Evolutionary conservation across 2,113 vertebrate genomes (phyloP).

Genomic region (Coryphaenoides rupestris): DNA sequence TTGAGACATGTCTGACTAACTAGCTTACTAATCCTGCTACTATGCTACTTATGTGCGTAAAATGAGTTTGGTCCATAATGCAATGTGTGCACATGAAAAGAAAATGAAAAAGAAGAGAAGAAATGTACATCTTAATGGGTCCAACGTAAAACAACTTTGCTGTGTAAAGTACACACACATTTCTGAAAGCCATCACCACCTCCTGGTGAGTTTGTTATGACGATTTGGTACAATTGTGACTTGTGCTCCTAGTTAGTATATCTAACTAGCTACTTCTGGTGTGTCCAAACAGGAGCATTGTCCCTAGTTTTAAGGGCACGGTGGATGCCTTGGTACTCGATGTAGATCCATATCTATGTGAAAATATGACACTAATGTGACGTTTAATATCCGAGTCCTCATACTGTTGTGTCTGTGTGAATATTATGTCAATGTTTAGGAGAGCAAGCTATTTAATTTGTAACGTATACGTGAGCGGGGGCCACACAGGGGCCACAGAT

Average conservation of each 20-base stretch:
- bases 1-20: not conserved
- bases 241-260: not conserved
- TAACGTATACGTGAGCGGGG: conserved; percentile 8
- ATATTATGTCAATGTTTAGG: conserved; percentile 11
- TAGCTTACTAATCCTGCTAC: not conserved
- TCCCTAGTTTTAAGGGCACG: no score
- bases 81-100: not conserved
- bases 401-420: conserved; percentile 35
- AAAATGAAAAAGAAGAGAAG: conserved; percentile 17
- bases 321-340: no score
- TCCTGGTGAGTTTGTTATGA: conserved; percentile 21
- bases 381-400: not conserved
- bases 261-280: no score
- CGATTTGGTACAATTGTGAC: conserved; percentile 25
- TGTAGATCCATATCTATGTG: no score
- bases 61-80: conserved; percentile 15
- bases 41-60: not conserved
- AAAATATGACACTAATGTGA: no score
- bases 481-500: not conserved
- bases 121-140: no score
- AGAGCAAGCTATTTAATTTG: not conserved
- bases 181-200: conserved; percentile 11
- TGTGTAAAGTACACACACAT: conserved; percentile 3
- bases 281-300: no score
- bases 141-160: no score